phyloP scores from a whole-genome alignment of 1,140 invertebrate species.

The Drosophila punjabiensis region DNA sequence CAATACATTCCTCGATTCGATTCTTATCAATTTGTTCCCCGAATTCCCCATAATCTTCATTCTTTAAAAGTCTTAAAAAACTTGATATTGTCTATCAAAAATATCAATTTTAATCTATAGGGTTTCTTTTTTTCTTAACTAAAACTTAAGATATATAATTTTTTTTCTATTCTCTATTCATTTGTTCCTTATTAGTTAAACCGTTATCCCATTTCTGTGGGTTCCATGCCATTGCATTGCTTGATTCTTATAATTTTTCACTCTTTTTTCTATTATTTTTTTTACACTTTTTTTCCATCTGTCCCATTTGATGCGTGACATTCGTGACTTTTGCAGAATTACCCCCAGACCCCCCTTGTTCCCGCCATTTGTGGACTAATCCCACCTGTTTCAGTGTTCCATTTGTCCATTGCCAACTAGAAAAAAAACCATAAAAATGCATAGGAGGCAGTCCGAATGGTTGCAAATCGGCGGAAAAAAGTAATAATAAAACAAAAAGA shows the following conservation, averaged over 20 bases:
- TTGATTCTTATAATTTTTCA: constrained; percentile 6
- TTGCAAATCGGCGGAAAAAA: constrained; percentile 21
- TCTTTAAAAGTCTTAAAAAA: not conserved
- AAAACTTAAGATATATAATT: no score
- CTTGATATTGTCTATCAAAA: not conserved
- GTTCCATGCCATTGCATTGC: constrained; percentile 23
- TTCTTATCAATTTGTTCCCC: not conserved
- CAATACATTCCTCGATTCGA: not conserved
- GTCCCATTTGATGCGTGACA: constrained; percentile 29
- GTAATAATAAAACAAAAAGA: constrained; percentile 25
- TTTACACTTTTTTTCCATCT: constrained; percentile 7
- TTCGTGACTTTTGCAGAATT: constrained; percentile 39
- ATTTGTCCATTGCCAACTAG: constrained; percentile 16
- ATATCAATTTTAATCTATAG: no score
- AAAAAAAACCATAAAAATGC: constrained; percentile 21
- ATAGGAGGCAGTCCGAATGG: constrained; percentile 23
- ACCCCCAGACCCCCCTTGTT: not conserved
- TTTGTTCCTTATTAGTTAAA: not conserved
- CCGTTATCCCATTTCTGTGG: not conserved
- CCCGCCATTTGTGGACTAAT: not conserved
- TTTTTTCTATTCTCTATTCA: no score
- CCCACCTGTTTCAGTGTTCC: constrained; percentile 25
- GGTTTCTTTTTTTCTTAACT: no score
- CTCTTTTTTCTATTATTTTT: not conserved
- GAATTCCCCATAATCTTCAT: not conserved